phyloP scores from a whole-genome alignment of 2,888 invertebrate genomes.

The Asteroscopus sphinx region DNA sequence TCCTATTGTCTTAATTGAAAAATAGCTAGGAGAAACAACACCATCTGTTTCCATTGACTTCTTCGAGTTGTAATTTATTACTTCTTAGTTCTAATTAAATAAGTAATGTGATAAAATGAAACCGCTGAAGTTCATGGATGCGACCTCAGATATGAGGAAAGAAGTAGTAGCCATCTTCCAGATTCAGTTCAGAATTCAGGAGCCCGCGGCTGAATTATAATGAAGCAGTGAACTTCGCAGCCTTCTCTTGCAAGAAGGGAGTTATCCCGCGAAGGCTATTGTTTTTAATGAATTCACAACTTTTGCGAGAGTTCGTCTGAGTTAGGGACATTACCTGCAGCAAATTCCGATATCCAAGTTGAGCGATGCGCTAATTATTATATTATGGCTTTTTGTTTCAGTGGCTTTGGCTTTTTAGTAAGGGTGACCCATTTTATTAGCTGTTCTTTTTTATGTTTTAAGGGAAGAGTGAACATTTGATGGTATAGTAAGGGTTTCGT shows the following conservation, averaged over 20 bases:
- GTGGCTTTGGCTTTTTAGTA: constrained; percentile 8
- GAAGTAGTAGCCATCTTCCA: constrained; percentile 56
- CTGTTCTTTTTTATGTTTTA: background rate
- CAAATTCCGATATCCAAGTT: constrained; percentile 63
- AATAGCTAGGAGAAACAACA: too few relatives aligned
- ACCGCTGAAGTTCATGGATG: constrained; percentile 24
- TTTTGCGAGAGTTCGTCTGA: constrained; percentile 61
- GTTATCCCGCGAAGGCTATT: constrained; percentile 71
- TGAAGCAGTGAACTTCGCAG: constrained; percentile 68
- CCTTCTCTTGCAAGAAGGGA: constrained; percentile 60
- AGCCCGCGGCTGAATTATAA: constrained; percentile 75
- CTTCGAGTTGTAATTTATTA: constrained; percentile 9
- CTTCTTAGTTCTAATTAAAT: constrained; percentile 11
- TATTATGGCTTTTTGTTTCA: constrained; percentile 32
- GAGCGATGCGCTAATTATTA: constrained; percentile 55
- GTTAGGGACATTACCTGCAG: constrained; percentile 70
- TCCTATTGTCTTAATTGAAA: too few relatives aligned
- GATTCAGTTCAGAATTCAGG: constrained; percentile 60
- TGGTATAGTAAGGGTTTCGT: too few relatives aligned
- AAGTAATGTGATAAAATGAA: constrained; percentile 26
- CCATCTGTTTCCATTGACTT: background rate
- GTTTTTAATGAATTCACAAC: constrained; percentile 77
- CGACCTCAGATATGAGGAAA: constrained; percentile 50
- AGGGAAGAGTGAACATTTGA: too few relatives aligned
- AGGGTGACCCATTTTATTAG: background rate